These are phyloP conservation scores for Geococcyx californianus DNA, from an alignment of 2,113 vertebrate genomes.

Conservation along the genomic window DNA sequence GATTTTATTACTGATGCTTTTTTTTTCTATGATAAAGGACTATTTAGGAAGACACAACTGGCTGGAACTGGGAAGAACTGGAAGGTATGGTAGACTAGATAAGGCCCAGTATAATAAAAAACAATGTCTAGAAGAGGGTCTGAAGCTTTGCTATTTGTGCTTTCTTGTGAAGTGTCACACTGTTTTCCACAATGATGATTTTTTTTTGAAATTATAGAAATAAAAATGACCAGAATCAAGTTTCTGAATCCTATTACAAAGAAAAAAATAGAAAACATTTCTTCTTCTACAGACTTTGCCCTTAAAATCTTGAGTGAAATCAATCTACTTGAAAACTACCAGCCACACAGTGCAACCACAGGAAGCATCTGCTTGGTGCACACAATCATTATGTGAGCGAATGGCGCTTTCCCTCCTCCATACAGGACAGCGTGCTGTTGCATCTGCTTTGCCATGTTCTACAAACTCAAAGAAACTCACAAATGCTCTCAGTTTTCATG, in stretches of 20 bases:
- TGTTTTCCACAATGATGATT: not conserved
- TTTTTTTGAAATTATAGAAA: not conserved
- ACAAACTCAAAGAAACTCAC: no score
- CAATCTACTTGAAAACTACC: not conserved
- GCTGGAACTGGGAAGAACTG: not conserved
- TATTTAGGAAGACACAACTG: not conserved
- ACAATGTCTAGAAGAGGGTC: not conserved
- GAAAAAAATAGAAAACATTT: not conserved
- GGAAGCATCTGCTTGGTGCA: not conserved
- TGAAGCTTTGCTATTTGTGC: not conserved
- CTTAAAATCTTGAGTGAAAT: not conserved
- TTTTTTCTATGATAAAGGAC: not conserved
- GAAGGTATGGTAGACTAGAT: not conserved
- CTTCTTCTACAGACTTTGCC: not conserved
- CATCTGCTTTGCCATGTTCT: accelerated
- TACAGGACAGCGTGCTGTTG: accelerated
- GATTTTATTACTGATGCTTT: not conserved
- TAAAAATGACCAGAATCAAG: not conserved
- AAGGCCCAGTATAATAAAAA: not conserved
- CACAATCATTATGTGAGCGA: accelerated
- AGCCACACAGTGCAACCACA: not conserved
- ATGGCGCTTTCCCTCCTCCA: not conserved
- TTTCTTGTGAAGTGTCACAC: not conserved
- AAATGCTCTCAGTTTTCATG: not conserved
- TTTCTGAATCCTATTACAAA: not conserved